phyloP scores from a whole-genome alignment of 2,113 vertebrate species.

The Raja brachyura region DNA sequence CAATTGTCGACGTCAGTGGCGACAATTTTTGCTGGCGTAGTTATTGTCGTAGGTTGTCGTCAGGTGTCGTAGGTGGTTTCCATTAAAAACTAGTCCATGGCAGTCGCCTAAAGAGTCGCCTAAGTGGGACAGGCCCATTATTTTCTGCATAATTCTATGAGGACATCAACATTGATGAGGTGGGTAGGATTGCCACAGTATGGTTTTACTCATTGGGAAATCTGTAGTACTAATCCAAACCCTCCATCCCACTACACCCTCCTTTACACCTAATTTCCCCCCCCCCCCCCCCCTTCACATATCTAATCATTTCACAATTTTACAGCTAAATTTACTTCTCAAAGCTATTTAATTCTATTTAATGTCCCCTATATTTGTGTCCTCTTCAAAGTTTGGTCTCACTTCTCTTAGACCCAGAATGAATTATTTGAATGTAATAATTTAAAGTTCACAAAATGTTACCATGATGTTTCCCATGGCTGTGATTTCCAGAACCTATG shows the following conservation, averaged over 20 bases:
- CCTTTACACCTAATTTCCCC: too few relatives aligned
- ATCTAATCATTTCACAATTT: background rate
- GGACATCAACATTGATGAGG: background rate
- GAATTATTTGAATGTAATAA: background rate
- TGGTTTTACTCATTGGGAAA: background rate
- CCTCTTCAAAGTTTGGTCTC: background rate
- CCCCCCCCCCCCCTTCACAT: too few relatives aligned
- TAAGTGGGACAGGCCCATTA: too few relatives aligned
- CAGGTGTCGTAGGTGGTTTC: too few relatives aligned
- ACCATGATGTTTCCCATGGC: background rate
- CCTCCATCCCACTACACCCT: background rate
- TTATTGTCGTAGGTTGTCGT: too few relatives aligned
- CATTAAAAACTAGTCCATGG: too few relatives aligned
- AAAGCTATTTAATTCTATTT: background rate
- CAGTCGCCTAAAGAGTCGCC: too few relatives aligned
- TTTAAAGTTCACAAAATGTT: background rate
- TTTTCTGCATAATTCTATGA: background rate
- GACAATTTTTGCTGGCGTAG: too few relatives aligned
- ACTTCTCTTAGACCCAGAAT: background rate
- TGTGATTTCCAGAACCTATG: too few relatives aligned
- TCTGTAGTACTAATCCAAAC: background rate
- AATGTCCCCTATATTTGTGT: background rate
- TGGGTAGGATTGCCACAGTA: too few relatives aligned
- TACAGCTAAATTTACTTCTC: background rate
- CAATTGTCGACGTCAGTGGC: too few relatives aligned